Base-by-base conservation (phyloP, 2,888 invertebrate genomes). In the Poecilobothrus nobilitatus region DNA sequence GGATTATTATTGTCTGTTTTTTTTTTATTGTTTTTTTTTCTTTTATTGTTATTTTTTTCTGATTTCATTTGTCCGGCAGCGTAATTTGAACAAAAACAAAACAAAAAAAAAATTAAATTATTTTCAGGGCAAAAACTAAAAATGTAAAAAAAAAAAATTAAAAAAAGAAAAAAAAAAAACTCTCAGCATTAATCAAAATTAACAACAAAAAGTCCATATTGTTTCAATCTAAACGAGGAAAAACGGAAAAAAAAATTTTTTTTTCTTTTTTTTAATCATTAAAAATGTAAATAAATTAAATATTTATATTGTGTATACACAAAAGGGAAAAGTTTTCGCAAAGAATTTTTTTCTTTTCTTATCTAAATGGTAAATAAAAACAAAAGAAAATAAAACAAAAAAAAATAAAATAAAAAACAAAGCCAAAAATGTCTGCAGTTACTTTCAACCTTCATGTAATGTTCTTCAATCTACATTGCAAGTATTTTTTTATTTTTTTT, bases 271-370 rank as follows among this genome's bases (percentile, higher is more conserved):
- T 27, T 4, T 27, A 27, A 53, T 18, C 9, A 53, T 53, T 53
- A 18, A 53, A 53, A 53, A 53, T 53, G 53, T 53, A 53, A 53
- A 53, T 53, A 53, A 53, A 53, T 53, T 53, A 53, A 53, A 53
- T 53, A 53, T 53, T 53, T 53, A 53, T 53, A 18, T 15, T 41
- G 41, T 41, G 7, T 8, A 9, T 41, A n/a, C 18, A 53, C 53
- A 53, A 53, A 53, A 53, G 53, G 53, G 53, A 53, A 53, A 53
- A 18, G 53, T 53, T 53, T 18, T 15, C 8, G 37, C 18, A 53
- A 18, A 53, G 53, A 18, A 18, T 53, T 53, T 53, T 53, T 53
- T 44, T 44, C 12, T 34, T 37, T 37, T 37, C 37, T 37, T 37
- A 37, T 37, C 37, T 37, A 37, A 37, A 37, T 37, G 37, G 37